Percentiles rank a stretch among this genome's conserved stretches.
These are phyloP conservation scores for Oscheius onirici DNA, from an alignment of 2,888 invertebrate species.

Conservation along the genomic window DNA sequence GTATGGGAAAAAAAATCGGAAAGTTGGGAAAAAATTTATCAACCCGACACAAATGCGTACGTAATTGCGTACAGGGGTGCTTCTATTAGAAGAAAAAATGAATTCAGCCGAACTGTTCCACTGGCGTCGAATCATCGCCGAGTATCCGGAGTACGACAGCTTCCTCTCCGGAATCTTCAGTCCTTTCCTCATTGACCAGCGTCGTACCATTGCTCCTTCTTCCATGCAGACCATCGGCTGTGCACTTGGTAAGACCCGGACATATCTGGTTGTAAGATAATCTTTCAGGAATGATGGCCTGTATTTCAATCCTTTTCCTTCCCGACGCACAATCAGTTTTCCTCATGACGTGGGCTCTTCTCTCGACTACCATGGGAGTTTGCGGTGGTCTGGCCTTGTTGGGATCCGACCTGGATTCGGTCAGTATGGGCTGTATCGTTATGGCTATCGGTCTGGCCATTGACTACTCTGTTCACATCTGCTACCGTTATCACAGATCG, in stretches of 20 bases:
- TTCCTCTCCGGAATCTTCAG: conserved; percentile 70
- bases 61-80: no score
- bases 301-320: conserved; percentile 69
- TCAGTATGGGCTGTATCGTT: conserved; percentile 70
- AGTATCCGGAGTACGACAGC: conserved; percentile 68
- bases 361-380: conserved; percentile 70
- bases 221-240: conserved; percentile 69
- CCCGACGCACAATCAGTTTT: conserved; percentile 71
- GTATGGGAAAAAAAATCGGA: no score
- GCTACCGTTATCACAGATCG: conserved; percentile 69
- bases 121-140: conserved; percentile 66
- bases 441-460: conserved; percentile 71
- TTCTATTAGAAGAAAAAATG: no score
- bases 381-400: conserved; percentile 69
- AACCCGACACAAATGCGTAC: no score
- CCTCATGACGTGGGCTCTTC: conserved; percentile 70
- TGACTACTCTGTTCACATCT: conserved; percentile 70
- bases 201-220: conserved; percentile 70
- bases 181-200: conserved; percentile 70
- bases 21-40: no score
- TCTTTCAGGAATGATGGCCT: conserved; percentile 63
- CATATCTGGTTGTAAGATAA: no score
- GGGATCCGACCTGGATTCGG: conserved; percentile 69
- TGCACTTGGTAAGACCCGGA: conserved; percentile 39
- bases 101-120: conserved; percentile 67